These are phyloP conservation scores for Cataglyphis livida DNA, from an alignment of 2,888 invertebrate species.

Conservation along the genomic window DNA sequence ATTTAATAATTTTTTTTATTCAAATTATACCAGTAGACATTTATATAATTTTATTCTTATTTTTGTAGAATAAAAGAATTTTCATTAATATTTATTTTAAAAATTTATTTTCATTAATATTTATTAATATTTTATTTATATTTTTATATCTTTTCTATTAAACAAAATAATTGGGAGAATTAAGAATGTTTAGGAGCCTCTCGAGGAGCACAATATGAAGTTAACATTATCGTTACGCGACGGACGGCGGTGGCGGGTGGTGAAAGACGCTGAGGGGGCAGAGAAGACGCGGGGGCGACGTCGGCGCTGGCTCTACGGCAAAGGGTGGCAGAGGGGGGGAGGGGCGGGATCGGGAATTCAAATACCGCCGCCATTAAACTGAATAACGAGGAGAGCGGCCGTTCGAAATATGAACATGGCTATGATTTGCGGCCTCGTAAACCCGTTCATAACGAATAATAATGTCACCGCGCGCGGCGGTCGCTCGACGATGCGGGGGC, in stretches of 20 bases:
- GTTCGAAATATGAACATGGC: slow-evolving; percentile 85
- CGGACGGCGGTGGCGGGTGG: slow-evolving; percentile 40
- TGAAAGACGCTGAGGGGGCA: slow-evolving; percentile 19
- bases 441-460: slow-evolving; percentile 86
- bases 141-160: not conserved
- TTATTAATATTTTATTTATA: not conserved
- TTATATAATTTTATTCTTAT: not conserved
- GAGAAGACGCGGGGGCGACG: slow-evolving; percentile 23
- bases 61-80: not conserved
- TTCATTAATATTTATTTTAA: not conserved
- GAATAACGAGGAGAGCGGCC: slow-evolving; percentile 85
- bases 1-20: not conserved
- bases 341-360: slow-evolving; percentile 84
- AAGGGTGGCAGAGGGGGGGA: slow-evolving; percentile 59
- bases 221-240: slow-evolving; percentile 61
- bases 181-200: slow-evolving; percentile 15
- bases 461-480: slow-evolving; percentile 82
- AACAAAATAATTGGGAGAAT: not conserved
- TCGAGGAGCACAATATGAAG: slow-evolving; percentile 3
- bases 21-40: not conserved
- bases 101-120: not conserved
- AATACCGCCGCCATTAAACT: slow-evolving; percentile 85
- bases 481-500: slow-evolving; percentile 59
- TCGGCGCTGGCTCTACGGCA: not conserved
- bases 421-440: slow-evolving; percentile 86